Evolutionary conservation across 2,113 vertebrate genomes (phyloP).

Genomic region (Eclectus roratus): DNA sequence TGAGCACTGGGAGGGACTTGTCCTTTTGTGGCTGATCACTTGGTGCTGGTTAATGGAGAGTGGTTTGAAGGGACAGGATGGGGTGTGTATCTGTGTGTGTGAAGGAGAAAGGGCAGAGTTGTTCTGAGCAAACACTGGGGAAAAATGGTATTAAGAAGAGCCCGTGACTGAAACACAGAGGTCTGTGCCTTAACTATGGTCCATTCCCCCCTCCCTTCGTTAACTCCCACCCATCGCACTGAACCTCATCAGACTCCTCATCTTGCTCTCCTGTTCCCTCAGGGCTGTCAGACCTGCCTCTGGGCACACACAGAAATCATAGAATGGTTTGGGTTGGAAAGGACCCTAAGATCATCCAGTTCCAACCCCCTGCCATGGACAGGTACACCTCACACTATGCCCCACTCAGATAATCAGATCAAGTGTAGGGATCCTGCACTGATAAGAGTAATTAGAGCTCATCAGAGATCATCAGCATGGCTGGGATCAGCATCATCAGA

Average conservation of each 20-base stretch:
- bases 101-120: neutral
- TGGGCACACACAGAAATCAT: neutral
- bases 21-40: neutral
- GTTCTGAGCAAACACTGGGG: neutral
- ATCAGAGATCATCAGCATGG: neutral
- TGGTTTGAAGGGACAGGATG: neutral
- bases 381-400: neutral
- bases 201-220: neutral
- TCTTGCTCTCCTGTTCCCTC: neutral
- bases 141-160: neutral
- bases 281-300: neutral
- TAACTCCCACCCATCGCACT: neutral
- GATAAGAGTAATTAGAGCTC: neutral
- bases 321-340: neutral
- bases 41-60: neutral
- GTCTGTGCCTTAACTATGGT: neutral
- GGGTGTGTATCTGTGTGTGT: neutral
- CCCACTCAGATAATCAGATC: neutral
- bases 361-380: neutral
- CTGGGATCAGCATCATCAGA: neutral
- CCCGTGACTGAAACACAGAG: neutral
- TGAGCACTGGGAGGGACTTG: too few species aligned
- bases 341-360: too few species aligned
- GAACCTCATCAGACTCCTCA: neutral
- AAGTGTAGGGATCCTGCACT: neutral